phyloP scores from a whole-genome alignment of 2,797 vertebrate genomes.

The Sparus aurata region DNA sequence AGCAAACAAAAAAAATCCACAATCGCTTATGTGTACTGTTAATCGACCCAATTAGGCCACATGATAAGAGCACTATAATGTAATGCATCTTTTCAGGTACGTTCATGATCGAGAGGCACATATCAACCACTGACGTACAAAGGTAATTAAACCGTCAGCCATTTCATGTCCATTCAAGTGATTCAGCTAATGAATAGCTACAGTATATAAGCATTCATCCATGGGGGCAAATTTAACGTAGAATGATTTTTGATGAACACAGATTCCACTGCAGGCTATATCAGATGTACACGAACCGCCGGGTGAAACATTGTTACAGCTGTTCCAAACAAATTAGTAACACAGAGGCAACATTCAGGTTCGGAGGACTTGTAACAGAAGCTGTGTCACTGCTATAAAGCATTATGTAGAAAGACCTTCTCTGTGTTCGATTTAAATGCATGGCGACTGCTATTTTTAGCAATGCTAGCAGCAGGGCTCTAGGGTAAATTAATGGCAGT shows the following conservation, averaged over 20 bases:
- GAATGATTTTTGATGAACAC: conserved; percentile 18
- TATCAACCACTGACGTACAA: conserved; percentile 50
- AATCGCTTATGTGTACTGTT: conserved; percentile 1
- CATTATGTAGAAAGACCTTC: not conserved
- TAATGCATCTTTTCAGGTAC: conserved; percentile 39
- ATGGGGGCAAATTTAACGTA: conserved; percentile 23
- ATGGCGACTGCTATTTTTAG: not conserved
- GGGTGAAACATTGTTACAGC: conserved; percentile 28
- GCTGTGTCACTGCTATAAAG: not conserved
- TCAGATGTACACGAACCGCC: conserved; percentile 1
- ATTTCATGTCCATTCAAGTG: conserved; percentile 62
- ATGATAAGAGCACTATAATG: conserved; percentile 36
- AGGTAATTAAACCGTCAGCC: conserved; percentile 62
- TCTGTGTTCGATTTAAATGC: not conserved
- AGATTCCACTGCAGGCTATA: conserved; percentile 16
- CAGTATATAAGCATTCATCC: conserved; percentile 13
- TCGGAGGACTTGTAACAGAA: not conserved
- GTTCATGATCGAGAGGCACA: conserved; percentile 8
- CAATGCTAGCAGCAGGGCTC: not conserved
- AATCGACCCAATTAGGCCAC: conserved; percentile 24
- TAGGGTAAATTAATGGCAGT: too few species aligned
- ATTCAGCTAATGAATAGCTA: conserved; percentile 69
- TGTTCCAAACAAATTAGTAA: conserved; percentile 11
- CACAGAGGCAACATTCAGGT: not conserved
- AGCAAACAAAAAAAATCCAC: not conserved